phyloP scores from a whole-genome alignment of 1,140 invertebrate species.

The Calliphora vicina region DNA sequence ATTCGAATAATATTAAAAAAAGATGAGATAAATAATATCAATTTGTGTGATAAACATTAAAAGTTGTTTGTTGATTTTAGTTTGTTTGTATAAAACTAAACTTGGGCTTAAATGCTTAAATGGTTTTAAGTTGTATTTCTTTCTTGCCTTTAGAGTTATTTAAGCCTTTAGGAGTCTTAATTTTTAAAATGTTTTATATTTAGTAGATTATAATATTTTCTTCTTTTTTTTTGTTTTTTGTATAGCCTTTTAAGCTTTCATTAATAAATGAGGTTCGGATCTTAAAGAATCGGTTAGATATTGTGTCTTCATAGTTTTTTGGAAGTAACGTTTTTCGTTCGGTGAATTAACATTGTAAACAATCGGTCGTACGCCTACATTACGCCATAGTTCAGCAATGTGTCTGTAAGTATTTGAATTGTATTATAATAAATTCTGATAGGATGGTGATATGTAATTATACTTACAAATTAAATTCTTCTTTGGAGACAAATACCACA shows the following conservation, averaged over 20 bases:
- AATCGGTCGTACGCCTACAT: slow-evolving; percentile 60
- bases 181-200: background rate
- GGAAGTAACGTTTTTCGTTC: slow-evolving; percentile 62
- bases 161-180: background rate
- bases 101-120: background rate
- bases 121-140: slow-evolving; percentile 5
- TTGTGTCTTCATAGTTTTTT: slow-evolving; percentile 61
- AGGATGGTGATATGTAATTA: background rate
- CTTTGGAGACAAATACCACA: slow-evolving; percentile 60
- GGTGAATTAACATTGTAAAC: slow-evolving; percentile 63
- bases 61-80: background rate
- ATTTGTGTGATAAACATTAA: background rate
- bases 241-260: slow-evolving; percentile 52
- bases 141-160: background rate
- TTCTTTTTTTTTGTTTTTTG: background rate
- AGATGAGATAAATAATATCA: background rate
- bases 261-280: slow-evolving; percentile 60
- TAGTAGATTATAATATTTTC: background rate
- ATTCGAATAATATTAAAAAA: background rate
- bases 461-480: slow-evolving; percentile 61
- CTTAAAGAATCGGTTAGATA: slow-evolving; percentile 62
- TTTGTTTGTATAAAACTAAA: background rate
- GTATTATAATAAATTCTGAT: no score
- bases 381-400: slow-evolving; percentile 60
- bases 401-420: slow-evolving; percentile 48